phyloP scores from a whole-genome alignment of 2,797 vertebrate species.

The Bucorvus abyssinicus region DNA sequence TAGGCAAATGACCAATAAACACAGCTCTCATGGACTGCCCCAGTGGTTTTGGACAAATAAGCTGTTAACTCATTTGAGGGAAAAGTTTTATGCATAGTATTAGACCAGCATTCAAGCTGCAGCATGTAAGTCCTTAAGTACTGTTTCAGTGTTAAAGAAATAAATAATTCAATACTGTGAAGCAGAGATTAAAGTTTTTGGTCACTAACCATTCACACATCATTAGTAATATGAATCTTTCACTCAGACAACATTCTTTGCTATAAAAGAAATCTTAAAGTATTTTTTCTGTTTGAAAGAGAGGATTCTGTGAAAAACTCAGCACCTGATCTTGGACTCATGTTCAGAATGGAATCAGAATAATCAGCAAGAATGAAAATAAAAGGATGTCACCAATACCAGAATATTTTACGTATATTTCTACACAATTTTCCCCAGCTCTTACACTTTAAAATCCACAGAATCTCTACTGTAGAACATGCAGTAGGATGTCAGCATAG shows the following conservation, averaged over 20 bases:
- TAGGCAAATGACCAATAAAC: background rate
- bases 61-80: background rate
- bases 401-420: background rate
- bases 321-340: background rate
- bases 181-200: background rate
- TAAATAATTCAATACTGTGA: fast-evolving
- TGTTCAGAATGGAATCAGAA: background rate
- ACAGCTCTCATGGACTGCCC: background rate
- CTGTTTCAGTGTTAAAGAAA: background rate
- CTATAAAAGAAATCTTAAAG: background rate
- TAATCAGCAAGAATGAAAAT: background rate
- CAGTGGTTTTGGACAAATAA: background rate
- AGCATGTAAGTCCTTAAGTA: background rate
- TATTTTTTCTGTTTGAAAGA: background rate
- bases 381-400: background rate
- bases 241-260: background rate
- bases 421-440: background rate
- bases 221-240: background rate
- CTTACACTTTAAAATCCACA: background rate
- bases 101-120: background rate
- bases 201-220: background rate
- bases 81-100: background rate
- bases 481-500: background rate
- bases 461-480: background rate
- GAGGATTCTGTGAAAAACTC: background rate